These are phyloP conservation scores for Emys orbicularis DNA, from an alignment of 2,797 vertebrate species.

Conservation along the genomic window DNA sequence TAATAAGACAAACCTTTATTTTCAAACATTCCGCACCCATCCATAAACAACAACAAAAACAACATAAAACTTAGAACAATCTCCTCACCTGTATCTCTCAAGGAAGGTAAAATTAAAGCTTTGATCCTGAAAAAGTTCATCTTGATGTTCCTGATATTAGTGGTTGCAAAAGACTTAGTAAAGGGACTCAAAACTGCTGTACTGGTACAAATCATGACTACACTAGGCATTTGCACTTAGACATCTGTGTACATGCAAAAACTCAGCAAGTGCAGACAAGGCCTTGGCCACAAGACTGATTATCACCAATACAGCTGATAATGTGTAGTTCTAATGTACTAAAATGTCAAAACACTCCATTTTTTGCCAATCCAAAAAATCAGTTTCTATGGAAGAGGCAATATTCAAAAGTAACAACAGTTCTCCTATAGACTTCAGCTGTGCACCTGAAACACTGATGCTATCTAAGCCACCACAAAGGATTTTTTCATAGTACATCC, in stretches of 20 bases:
- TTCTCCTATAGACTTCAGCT: neutral
- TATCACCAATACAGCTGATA: neutral
- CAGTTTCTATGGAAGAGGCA: neutral
- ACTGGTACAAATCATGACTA: neutral
- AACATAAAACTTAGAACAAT: neutral
- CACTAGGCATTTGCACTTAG: neutral
- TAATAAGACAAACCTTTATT: neutral
- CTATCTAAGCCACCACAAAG: neutral
- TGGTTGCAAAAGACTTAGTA: neutral
- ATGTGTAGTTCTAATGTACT: neutral
- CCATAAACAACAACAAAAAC: neutral
- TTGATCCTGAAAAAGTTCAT: neutral
- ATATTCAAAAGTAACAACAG: neutral
- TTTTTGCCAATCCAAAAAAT: neutral
- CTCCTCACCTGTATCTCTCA: neutral
- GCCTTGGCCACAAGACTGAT: neutral
- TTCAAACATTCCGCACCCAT: neutral
- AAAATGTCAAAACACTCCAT: neutral
- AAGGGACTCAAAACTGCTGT: neutral
- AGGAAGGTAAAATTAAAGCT: neutral
- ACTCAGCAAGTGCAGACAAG: neutral
- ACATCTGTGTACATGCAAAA: neutral
- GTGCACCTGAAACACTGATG: neutral
- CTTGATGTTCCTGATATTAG: neutral
- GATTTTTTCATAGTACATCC: neutral